Conservation (phyloP, 37 sponge, comb jelly and placozoan genomes). For the Axinella damicornis region DNA sequence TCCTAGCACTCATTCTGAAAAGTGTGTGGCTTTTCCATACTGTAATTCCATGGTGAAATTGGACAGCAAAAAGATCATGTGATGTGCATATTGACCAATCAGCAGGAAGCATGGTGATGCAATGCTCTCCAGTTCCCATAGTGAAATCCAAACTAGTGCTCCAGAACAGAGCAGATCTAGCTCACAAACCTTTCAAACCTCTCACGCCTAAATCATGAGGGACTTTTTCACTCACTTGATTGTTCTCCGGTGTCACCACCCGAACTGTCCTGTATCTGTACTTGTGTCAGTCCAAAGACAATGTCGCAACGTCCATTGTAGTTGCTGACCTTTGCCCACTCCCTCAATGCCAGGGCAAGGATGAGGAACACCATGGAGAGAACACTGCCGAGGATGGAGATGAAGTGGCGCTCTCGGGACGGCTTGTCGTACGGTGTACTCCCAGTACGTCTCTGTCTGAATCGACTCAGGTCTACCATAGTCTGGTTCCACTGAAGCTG, state of each 20-base stretch:
- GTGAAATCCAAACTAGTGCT: no score
- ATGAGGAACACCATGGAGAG: conserved; percentile 36
- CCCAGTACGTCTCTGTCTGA: conserved; percentile 14
- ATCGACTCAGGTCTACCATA: conserved; percentile 53
- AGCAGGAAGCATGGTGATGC: no score
- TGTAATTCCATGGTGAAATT: no score
- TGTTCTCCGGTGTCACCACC: background rate
- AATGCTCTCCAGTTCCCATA: no score
- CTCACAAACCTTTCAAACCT: no score
- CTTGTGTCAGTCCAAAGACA: conserved; percentile 59
- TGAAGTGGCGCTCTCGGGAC: conserved; percentile 72
- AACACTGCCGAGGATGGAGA: conserved; percentile 55
- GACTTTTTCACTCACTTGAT: no score
- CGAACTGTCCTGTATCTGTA: conserved; percentile 1
- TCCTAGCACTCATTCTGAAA: no score
- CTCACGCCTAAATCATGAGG: no score
- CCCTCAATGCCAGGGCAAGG: conserved; percentile 56
- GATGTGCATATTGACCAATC: no score
- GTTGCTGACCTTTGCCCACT: conserved; percentile 66
- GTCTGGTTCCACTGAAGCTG: background rate
- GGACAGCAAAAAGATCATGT: no score
- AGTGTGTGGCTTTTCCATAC: no score
- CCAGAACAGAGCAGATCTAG: no score
- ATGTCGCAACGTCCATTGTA: conserved; percentile 21
- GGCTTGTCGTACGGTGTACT: conserved; percentile 46